Conservation (phyloP, 1,140 invertebrate genomes). For the Halesus radiatus region DNA sequence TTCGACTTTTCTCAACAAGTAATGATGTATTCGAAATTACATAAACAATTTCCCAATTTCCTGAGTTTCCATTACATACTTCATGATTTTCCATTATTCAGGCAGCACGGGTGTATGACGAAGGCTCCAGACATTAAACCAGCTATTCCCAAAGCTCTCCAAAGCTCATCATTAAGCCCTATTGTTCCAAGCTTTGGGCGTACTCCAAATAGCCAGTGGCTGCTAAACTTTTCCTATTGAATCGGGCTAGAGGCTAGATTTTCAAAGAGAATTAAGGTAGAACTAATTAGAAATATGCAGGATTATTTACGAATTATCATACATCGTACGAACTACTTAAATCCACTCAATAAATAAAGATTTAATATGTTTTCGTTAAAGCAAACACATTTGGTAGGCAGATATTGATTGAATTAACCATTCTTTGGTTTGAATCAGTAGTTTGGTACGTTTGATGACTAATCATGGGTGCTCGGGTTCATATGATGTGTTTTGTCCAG, state of each 20-base stretch:
- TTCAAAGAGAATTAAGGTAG: neutral
- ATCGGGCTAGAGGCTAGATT: neutral
- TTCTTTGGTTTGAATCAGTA: no score
- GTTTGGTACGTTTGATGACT: no score
- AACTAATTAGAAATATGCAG: no score
- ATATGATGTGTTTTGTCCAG: no score
- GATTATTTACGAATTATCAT: no score
- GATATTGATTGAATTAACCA: no score
- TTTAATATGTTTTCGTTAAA: no score
- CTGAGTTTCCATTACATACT: neutral
- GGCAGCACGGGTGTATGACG: slow-evolving; percentile 1
- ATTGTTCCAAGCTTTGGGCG: slow-evolving; percentile 26
- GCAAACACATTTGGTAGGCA: no score
- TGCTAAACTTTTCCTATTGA: slow-evolving; percentile 29
- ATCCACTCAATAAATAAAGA: no score
- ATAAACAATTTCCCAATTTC: slow-evolving; percentile 13
- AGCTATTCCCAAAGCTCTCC: slow-evolving; percentile 27
- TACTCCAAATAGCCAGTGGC: slow-evolving; percentile 25
- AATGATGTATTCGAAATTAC: neutral
- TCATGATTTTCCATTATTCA: slow-evolving; percentile 26
- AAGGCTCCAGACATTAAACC: slow-evolving; percentile 30
- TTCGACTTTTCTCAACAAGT: no score
- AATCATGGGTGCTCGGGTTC: no score
- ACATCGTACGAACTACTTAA: no score
- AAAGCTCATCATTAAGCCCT: slow-evolving; percentile 31